Base-by-base conservation (phyloP, 2,888 invertebrate species). In the Hemithea aestivaria region DNA sequence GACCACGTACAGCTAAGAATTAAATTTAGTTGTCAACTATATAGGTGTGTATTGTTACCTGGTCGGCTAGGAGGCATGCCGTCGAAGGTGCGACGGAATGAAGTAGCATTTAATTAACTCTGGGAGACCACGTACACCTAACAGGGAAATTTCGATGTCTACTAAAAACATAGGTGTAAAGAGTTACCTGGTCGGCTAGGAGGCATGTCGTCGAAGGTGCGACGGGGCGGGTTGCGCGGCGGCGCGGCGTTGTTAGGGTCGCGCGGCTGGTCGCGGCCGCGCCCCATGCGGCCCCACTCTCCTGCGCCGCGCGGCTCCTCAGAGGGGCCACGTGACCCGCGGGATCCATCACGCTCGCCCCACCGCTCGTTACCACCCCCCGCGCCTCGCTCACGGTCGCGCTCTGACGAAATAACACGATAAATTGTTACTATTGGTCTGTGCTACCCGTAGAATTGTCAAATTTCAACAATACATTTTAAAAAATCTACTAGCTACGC, bases 181-280 rank as follows among this genome's bases (percentile, higher is more conserved):
- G 6, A 11, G 46, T 26, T 45, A 81, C 83, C 82, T 51, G 83
- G 75, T 27, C 81, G 69, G 32, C 81, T 58, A 16, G 81, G 58
- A 35, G 84, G 84, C 83, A 82, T 81, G 40, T 84, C 82, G 23
- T 84, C 83, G 58, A 77, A 83, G 66, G 66, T 69, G 50, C 79
- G 66, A 48, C 45, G 51, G 25, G 46, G 64, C 46, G 33, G 64
- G 51, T 47, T 59, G 48, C 32, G 62, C 63, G 40, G 73, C 75
- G 43, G 78, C 60, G 55, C 59, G 31, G 53, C 66, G 36, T n/a
- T n/a, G n/a, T n/a, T n/a, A n/a, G n/a, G n/a, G n/a, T n/a, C n/a
- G n/a, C n/a, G n/a, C n/a, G n/a, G n/a, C n/a, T n/a, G n/a, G n/a
- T 36, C 45, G 34, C 47, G 56, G 40, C 37, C 48, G 53, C 35